Evolutionary conservation across 2,113 vertebrate genomes (phyloP).

Genomic region (Raja brachyura): DNA sequence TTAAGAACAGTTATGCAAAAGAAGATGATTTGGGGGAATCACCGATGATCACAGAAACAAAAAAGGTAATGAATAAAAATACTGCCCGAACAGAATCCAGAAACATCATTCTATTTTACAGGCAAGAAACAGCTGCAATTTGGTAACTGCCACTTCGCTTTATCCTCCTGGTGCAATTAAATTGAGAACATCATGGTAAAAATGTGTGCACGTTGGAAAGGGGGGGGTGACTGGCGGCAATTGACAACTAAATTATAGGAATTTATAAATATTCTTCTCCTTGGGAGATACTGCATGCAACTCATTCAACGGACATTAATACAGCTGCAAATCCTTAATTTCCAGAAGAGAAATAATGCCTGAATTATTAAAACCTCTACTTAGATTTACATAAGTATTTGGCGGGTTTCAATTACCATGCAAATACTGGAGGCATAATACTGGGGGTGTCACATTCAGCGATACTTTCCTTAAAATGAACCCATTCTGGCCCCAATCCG

Average conservation of each 20-base stretch:
- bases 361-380: constrained; percentile 26
- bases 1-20: constrained; percentile 62
- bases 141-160: background rate
- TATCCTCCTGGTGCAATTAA: background rate
- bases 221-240: background rate
- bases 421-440: background rate
- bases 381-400: constrained; percentile 28
- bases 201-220: too few relatives aligned
- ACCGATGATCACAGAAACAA: too few relatives aligned
- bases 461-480: background rate
- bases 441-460: background rate
- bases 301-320: background rate
- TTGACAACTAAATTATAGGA: background rate
- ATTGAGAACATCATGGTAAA: background rate
- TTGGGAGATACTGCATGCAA: background rate
- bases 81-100: constrained; percentile 27
- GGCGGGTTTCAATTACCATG: background rate
- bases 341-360: background rate
- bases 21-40: constrained; percentile 69
- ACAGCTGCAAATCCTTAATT: background rate
- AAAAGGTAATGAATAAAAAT: too few relatives aligned
- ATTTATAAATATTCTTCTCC: background rate
- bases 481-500: background rate
- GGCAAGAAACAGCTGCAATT: constrained; percentile 16
- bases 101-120: background rate